These are phyloP conservation scores for Cheilosia grossa DNA, from an alignment of 2,888 invertebrate genomes.

Conservation along the genomic window DNA sequence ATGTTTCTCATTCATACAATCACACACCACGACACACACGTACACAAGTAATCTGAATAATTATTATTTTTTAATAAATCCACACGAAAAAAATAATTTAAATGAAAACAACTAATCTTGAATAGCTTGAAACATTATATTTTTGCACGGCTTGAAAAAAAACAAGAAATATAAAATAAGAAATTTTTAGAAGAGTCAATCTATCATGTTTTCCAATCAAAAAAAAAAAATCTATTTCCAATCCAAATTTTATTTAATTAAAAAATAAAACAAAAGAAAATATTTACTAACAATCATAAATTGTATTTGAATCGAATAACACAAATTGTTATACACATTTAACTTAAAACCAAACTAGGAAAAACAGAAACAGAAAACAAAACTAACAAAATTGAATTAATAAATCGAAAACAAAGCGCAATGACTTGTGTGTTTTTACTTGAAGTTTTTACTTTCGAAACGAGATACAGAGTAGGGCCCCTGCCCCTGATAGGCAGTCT, in stretches of 20 bases:
- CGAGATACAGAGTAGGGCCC: no score
- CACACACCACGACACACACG: not conserved
- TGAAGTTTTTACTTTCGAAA: no score
- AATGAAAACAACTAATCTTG: conserved; percentile 35
- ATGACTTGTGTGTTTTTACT: not conserved
- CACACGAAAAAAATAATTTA: conserved; percentile 19
- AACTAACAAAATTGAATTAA: conserved; percentile 40
- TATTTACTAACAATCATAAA: conserved; percentile 69
- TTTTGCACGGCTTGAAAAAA: conserved; percentile 67
- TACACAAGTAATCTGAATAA: not conserved
- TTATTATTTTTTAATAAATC: conserved; percentile 29
- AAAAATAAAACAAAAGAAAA: conserved; percentile 13
- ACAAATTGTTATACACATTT: conserved; percentile 51
- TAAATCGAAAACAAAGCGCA: conserved; percentile 64
- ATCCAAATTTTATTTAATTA: conserved; percentile 42
- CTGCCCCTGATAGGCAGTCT: no score
- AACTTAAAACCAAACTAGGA: conserved; percentile 55
- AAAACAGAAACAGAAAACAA: conserved; percentile 21
- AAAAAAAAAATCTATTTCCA: conserved; percentile 39
- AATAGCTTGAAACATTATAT: conserved; percentile 67
- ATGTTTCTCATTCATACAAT: conserved; percentile 23
- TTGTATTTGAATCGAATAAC: conserved; percentile 64
- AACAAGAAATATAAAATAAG: conserved; percentile 19
- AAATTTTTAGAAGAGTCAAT: conserved; percentile 43
- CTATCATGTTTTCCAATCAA: conserved; percentile 34